Evolutionary conservation across 2,888 invertebrate genomes (phyloP).

Genomic region (Cactoblastis cactorum): DNA sequence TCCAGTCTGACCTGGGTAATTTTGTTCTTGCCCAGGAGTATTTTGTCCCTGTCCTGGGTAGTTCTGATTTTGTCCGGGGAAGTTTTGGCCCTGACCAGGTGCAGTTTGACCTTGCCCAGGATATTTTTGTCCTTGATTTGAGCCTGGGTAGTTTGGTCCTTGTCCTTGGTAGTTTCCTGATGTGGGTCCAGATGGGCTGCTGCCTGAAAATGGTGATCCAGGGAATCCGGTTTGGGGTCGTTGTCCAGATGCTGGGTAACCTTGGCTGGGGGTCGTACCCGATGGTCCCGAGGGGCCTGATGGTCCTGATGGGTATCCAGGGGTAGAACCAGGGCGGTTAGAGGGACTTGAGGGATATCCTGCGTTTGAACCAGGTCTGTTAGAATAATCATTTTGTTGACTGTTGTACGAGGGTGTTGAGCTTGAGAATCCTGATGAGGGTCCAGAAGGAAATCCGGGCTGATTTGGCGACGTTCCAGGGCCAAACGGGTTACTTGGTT

Average conservation of each 20-base stretch:
- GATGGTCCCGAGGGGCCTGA: slow-evolving; percentile 37
- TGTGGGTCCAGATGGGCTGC: slow-evolving; percentile 15
- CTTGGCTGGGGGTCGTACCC: slow-evolving; percentile 27
- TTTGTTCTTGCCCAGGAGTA: slow-evolving; percentile 22
- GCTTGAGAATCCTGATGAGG: slow-evolving; percentile 42
- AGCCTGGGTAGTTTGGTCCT: slow-evolving; percentile 25
- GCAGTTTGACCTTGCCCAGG: slow-evolving; percentile 12
- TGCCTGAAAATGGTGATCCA: neutral
- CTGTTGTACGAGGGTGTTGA: slow-evolving; percentile 42
- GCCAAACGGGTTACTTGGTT: slow-evolving; percentile 82
- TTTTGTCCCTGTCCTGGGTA: slow-evolving; percentile 30
- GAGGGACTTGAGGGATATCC: slow-evolving; percentile 16
- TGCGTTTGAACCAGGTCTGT: slow-evolving; percentile 29
- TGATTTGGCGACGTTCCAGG: slow-evolving; percentile 45
- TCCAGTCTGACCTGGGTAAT: slow-evolving; percentile 25
- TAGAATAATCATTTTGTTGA: slow-evolving; percentile 41
- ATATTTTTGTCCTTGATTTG: slow-evolving; percentile 17
- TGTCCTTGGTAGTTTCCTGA: slow-evolving; percentile 26
- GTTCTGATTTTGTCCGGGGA: slow-evolving; percentile 30
- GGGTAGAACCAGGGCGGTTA: slow-evolving; percentile 39
- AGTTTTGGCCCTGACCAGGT: neutral
- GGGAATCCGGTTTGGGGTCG: slow-evolving; percentile 41
- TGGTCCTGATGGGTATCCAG: slow-evolving; percentile 46
- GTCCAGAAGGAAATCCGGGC: slow-evolving; percentile 42
- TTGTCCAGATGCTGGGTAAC: slow-evolving; percentile 38